Conservation (phyloP, 2,888 invertebrate species). For the Lycocerus yunnanus region DNA sequence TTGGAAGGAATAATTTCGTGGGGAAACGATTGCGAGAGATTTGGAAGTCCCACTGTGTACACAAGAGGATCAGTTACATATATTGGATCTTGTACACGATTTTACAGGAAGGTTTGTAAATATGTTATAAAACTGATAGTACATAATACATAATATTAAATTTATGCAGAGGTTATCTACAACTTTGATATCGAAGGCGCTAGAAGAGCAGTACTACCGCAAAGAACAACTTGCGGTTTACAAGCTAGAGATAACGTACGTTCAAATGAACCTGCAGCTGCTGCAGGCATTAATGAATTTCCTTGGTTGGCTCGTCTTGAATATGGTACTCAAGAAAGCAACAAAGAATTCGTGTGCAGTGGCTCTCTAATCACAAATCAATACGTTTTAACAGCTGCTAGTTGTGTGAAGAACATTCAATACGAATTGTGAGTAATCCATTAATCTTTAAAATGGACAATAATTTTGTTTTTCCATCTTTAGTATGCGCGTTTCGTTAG, state of each 20-base stretch:
- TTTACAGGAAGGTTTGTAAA: background rate
- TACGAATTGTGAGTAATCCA: background rate
- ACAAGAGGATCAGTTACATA: background rate
- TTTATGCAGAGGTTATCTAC: background rate
- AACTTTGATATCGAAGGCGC: background rate
- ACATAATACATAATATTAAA: no score
- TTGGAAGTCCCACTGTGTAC: background rate
- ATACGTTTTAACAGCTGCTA: background rate
- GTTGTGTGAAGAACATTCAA: background rate
- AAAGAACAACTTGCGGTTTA: background rate
- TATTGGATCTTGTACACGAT: background rate
- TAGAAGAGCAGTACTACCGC: background rate
- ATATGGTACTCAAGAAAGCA: no score
- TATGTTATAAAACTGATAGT: no score
- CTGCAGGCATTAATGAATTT: background rate
- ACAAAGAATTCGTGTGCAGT: background rate
- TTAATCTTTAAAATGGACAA: no score
- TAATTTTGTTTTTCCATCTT: background rate
- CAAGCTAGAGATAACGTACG: background rate
- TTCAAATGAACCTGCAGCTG: no score
- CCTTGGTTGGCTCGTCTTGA: background rate
- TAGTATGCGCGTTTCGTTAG: slow-evolving; percentile 50
- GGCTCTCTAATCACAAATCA: background rate
- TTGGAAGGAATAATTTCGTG: background rate
- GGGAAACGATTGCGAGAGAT: background rate